Evolutionary conservation across 2,797 vertebrate species (phyloP).

Genomic region (Oceanodroma leucorhoa): DNA sequence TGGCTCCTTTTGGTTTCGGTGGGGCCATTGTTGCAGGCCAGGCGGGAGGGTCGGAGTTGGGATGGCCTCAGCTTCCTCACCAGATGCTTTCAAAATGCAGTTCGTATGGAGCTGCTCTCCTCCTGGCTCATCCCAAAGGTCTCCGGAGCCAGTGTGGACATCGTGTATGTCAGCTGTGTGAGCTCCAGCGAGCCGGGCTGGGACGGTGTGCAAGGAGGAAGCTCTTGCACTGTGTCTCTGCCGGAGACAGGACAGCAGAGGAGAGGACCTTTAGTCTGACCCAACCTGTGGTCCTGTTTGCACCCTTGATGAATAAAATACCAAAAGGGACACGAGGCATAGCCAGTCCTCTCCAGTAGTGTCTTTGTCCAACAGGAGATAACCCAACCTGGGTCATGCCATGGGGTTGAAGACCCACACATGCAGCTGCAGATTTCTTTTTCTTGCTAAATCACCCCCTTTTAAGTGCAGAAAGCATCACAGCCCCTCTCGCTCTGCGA

Average conservation of each 20-base stretch:
- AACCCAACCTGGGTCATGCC: neutral
- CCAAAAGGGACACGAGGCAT: accelerated
- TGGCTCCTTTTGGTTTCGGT: neutral
- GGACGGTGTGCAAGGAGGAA: neutral
- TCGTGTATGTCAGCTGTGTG: accelerated
- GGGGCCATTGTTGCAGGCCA: neutral
- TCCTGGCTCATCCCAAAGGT: neutral
- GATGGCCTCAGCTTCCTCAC: neutral
- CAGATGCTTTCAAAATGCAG: neutral
- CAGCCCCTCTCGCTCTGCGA: neutral
- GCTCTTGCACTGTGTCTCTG: neutral
- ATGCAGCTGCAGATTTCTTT: neutral
- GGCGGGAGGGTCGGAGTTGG: neutral
- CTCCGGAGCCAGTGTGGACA: neutral
- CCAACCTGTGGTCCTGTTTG: neutral
- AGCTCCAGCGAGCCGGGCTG: accelerated
- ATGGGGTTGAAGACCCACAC: neutral
- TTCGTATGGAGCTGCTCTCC: neutral
- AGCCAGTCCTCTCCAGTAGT: neutral
- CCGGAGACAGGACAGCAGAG: neutral
- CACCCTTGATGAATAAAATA: neutral
- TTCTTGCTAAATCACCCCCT: neutral
- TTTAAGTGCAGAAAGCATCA: neutral
- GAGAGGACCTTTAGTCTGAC: neutral
- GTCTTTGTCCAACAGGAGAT: neutral